Evolutionary conservation across 2,888 invertebrate species (phyloP).

Genomic region (Homarus gammarus): DNA sequence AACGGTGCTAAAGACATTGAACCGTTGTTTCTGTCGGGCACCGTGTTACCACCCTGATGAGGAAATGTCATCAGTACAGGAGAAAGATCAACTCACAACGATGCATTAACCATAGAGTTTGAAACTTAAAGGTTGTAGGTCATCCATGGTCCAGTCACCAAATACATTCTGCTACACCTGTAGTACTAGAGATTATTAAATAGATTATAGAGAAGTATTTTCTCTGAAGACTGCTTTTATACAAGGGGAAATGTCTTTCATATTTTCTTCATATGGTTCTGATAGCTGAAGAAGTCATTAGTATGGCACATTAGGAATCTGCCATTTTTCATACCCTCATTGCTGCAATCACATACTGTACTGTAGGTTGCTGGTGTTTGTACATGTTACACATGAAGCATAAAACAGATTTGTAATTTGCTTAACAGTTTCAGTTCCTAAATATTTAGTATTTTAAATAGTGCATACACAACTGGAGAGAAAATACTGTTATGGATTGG

Average conservation of each 20-base stretch:
- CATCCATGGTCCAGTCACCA: too few relatives aligned
- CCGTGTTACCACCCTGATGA: slow-evolving; percentile 40
- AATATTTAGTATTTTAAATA: too few relatives aligned
- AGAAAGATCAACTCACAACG: slow-evolving; percentile 63
- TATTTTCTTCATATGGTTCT: not conserved
- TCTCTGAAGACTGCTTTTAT: not conserved
- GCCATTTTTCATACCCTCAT: too few relatives aligned
- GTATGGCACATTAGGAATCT: too few relatives aligned
- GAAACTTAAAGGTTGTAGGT: not conserved
- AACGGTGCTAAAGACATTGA: slow-evolving; percentile 47
- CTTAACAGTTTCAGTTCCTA: too few relatives aligned
- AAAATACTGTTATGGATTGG: too few relatives aligned
- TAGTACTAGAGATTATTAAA: not conserved
- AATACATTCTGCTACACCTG: too few relatives aligned
- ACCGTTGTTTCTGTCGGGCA: slow-evolving; percentile 17
- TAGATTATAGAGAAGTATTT: not conserved
- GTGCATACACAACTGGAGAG: too few relatives aligned
- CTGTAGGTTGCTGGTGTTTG: not conserved
- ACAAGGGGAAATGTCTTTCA: not conserved
- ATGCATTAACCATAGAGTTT: slow-evolving; percentile 8
- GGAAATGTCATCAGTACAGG: slow-evolving; percentile 40
- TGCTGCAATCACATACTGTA: not conserved
- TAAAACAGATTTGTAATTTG: too few relatives aligned
- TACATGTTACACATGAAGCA: too few relatives aligned
- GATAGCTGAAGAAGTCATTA: too few relatives aligned